A percentile compares a stretch with the other conserved stretches of the same genome.
These are phyloP conservation scores for Pterois miles DNA, from an alignment of 2,797 vertebrate species.

Conservation along the genomic window DNA sequence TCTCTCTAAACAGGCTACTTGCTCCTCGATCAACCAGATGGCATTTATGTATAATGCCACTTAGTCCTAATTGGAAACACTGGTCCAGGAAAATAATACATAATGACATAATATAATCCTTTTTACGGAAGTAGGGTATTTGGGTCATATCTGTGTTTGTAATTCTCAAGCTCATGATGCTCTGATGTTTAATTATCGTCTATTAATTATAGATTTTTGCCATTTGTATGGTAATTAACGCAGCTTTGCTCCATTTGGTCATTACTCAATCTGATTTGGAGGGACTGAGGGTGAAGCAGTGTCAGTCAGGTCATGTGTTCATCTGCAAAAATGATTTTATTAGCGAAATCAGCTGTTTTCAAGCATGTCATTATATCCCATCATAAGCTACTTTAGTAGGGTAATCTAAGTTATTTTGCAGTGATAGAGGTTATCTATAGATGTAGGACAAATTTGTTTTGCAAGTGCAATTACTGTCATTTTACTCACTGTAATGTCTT, in stretches of 20 bases:
- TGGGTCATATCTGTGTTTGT: constrained; percentile 80
- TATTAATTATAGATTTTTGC: constrained; percentile 68
- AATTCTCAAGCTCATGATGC: constrained; percentile 68
- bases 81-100: constrained; percentile 45
- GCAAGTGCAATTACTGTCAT: not conserved
- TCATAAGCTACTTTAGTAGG: constrained; percentile 19
- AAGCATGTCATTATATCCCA: constrained; percentile 34
- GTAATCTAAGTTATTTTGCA: constrained; percentile 11
- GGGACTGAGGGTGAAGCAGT: constrained; percentile 39
- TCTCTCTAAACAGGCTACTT: constrained; percentile 73
- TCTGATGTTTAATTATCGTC: constrained; percentile 67
- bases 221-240: constrained; percentile 74
- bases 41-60: constrained; percentile 79
- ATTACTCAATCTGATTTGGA: constrained; percentile 62
- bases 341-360: constrained; percentile 56
- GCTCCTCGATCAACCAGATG: constrained; percentile 71
- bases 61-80: constrained; percentile 78
- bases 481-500: no score
- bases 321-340: constrained; percentile 43
- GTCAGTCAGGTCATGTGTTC: constrained; percentile 26
- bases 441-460: constrained; percentile 5
- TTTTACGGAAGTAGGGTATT: constrained; percentile 72
- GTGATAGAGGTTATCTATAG: not conserved
- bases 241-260: constrained; percentile 60
- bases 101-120: constrained; percentile 66